Percentiles rank a stretch among this genome's conserved stretches.
These are phyloP conservation scores for Drosophila watanabei DNA, from an alignment of 1,140 invertebrate species.

Conservation along the genomic window DNA sequence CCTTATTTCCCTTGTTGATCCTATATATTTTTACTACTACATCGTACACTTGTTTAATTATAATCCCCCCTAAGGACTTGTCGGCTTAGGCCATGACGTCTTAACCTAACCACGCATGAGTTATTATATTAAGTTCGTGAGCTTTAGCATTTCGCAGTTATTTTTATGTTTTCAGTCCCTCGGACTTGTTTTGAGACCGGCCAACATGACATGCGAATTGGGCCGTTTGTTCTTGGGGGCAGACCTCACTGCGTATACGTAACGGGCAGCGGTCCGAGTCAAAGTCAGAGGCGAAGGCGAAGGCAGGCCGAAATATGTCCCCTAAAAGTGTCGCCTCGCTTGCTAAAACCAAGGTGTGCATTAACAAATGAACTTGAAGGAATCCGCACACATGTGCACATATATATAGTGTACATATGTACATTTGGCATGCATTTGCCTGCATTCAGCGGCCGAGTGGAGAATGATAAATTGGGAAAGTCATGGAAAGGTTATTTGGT, in stretches of 20 bases:
- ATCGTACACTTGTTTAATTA: constrained; percentile 1
- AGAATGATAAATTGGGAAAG: constrained; percentile 67
- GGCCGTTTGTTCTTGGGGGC: constrained; percentile 11
- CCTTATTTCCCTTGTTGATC: constrained; percentile 2
- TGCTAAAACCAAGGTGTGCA: constrained; percentile 45
- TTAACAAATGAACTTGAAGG: constrained; percentile 66
- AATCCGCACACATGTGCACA: not conserved
- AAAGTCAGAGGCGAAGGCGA: constrained; percentile 18
- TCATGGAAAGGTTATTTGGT: constrained; percentile 68
- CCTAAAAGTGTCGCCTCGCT: constrained; percentile 35
- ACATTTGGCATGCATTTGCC: constrained; percentile 43
- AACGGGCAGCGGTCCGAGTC: constrained; percentile 12
- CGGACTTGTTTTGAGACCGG: constrained; percentile 20
- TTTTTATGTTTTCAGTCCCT: constrained; percentile 34
- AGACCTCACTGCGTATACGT: constrained; percentile 43
- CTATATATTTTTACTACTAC: not conserved
- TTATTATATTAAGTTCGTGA: constrained; percentile 54
- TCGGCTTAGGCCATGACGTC: constrained; percentile 42
- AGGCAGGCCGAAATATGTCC: constrained; percentile 27
- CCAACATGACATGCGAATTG: constrained; percentile 54
- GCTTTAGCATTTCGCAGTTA: constrained; percentile 54
- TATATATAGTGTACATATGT: not conserved
- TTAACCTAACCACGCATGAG: constrained; percentile 50
- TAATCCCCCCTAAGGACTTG: constrained; percentile 5
- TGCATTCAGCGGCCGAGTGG: constrained; percentile 36